Evolutionary conservation across 2,113 vertebrate species (phyloP).

Genomic region (Excalfactoria chinensis): DNA sequence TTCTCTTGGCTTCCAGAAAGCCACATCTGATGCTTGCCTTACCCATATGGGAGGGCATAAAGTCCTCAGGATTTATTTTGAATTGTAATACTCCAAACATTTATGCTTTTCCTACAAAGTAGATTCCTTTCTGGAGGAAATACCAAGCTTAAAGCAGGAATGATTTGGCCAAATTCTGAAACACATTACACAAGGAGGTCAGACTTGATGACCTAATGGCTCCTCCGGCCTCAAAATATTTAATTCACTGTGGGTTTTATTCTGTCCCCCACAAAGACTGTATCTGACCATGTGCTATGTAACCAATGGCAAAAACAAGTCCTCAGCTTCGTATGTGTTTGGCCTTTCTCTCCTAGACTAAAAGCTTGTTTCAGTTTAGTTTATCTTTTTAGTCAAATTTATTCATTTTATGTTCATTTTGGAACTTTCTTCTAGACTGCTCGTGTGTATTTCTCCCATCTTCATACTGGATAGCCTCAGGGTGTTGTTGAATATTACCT

Average conservation of each 20-base stretch:
- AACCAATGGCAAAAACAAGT: neutral
- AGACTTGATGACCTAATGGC: neutral
- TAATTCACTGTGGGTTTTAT: neutral
- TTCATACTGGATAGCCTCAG: neutral
- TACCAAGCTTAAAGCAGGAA: neutral
- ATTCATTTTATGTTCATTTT: neutral
- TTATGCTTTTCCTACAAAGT: neutral
- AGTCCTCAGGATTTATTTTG: neutral
- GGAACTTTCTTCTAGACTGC: neutral
- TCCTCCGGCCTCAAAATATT: neutral
- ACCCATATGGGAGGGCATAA: neutral
- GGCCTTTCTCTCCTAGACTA: neutral
- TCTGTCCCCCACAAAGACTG: neutral
- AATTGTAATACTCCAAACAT: neutral
- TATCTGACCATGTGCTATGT: neutral
- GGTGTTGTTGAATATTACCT: neutral
- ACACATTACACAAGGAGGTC: fast-evolving
- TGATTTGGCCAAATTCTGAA: neutral
- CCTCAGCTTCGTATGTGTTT: neutral
- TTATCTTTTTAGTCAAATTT: neutral
- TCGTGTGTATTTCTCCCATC: neutral
- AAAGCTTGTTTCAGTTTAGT: neutral
- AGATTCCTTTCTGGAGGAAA: neutral
- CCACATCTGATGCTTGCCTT: neutral
- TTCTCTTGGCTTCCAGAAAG: neutral